Base-by-base conservation (phyloP, 2,113 vertebrate species). In the Oreotrochilus melanogaster region DNA sequence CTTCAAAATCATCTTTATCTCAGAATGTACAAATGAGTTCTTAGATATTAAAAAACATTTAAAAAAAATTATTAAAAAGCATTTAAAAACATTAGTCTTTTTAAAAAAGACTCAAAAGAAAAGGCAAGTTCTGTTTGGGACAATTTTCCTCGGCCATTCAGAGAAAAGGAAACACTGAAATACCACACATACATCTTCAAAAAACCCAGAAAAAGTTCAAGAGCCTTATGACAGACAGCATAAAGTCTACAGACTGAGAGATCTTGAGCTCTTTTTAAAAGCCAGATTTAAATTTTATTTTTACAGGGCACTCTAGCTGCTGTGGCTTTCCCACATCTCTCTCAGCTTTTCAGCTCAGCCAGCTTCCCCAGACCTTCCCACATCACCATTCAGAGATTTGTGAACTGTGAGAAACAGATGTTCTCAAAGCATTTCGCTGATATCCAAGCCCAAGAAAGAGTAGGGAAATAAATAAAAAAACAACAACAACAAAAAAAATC, bases 371-470 rank as follows among this genome's bases (percentile, higher is more conserved):
- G 94, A 84, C 95, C 89, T 84, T 74, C 94, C 94, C 94, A 91
- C 79, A 74, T 18, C 89, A 65, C 89, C 93, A 89, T 65, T 88
- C 92, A 70, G 47, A 93, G 85, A 83, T 87, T 69, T 89, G 87
- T 60, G 60, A 79, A 74, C 93, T 92, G 90, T 60, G 78, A 93
- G 92, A 94, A 95, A 86, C 93, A 95, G 94, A 95, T 95, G 96
- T 94, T 93, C 89, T 51, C 92, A 57, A 80, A 80, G 64, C 43
- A n/a, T 88, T 82, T 70, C 23, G 45, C 56, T 89, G 54, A 31
- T 73, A 57, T 27, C 82, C 45, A 28, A 95, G 58, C 39, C 64
- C 89, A 54, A 82, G 62, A 82, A 70, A 76, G 56, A 65, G 71
- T 23, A 43, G 42, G 43, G 62, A 54, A n/a, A 30, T 17, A 4